Percentiles rank a stretch among this genome's conserved stretches.
Evolutionary conservation across 2,113 vertebrate species (phyloP).

Genomic region (Macquaria ambigua): DNA sequence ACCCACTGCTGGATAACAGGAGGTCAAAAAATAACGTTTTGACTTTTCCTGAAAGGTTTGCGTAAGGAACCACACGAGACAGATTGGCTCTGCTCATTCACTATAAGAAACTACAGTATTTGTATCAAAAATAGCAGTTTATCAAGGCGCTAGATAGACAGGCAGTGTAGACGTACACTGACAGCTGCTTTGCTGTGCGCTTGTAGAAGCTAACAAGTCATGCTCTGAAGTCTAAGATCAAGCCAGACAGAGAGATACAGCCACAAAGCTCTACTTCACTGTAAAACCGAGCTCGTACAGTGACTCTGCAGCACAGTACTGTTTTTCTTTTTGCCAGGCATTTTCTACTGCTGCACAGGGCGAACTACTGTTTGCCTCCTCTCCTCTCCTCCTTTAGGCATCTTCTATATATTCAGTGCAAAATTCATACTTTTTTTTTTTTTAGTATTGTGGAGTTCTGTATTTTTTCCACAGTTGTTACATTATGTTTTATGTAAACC

Average conservation of each 20-base stretch:
- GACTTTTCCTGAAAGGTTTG: not conserved
- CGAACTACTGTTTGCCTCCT: constrained; percentile 7
- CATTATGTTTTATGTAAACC: constrained; percentile 61
- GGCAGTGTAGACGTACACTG: not conserved
- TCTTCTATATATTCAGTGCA: constrained; percentile 61
- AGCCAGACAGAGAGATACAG: constrained; percentile 49
- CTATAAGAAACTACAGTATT: constrained; percentile 63
- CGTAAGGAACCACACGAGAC: not conserved
- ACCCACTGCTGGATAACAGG: not conserved
- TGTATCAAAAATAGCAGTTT: constrained; percentile 70
- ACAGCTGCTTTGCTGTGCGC: constrained; percentile 21
- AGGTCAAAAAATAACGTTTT: not conserved
- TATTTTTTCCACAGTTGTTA: constrained; percentile 25
- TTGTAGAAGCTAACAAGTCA: constrained; percentile 47
- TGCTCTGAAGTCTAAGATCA: constrained; percentile 54
- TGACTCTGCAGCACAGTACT: not conserved
- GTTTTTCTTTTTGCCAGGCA: constrained; percentile 50
- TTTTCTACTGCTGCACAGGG: constrained; percentile 51
- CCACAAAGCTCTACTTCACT: constrained; percentile 12
- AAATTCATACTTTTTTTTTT: constrained; percentile 12
- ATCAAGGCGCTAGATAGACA: constrained; percentile 24
- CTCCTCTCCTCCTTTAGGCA: not conserved
- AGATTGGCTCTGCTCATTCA: constrained; percentile 22
- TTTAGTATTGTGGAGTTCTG: constrained; percentile 10
- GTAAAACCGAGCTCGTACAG: not conserved